Percentiles rank a stretch among this genome's conserved stretches.
Evolutionary conservation across 1,140 invertebrate genomes (phyloP).

Genomic region (Schlechtendalia chinensis): DNA sequence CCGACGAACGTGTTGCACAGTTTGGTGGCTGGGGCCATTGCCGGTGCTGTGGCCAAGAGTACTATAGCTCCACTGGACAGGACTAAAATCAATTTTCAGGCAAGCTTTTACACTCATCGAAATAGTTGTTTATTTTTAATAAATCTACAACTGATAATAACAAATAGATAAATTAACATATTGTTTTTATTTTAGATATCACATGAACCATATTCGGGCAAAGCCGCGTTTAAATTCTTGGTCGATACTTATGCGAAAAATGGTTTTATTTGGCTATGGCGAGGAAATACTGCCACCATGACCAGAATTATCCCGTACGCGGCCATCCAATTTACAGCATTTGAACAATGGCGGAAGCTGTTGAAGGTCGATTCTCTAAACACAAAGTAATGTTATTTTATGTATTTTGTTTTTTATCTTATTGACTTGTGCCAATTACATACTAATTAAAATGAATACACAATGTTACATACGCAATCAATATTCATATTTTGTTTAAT

Average conservation of each 20-base stretch:
- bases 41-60: constrained; percentile 94
- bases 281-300: constrained; percentile 98
- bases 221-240: constrained; percentile 77
- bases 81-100: constrained; percentile 98
- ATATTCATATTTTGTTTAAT: neutral
- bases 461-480: neutral
- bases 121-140: constrained; percentile 2
- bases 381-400: constrained; percentile 24
- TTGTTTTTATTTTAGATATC: constrained; percentile 57
- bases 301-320: constrained; percentile 94
- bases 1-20: constrained; percentile 66
- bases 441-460: neutral
- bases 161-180: constrained; percentile 16
- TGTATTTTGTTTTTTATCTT: neutral
- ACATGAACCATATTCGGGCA: constrained; percentile 75
- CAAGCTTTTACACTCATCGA: constrained; percentile 54
- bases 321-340: constrained; percentile 93
- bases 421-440: neutral
- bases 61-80: constrained; percentile 94
- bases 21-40: constrained; percentile 76
- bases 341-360: constrained; percentile 92
- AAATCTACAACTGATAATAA: neutral
- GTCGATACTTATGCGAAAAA: constrained; percentile 67
- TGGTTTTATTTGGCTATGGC: constrained; percentile 82
- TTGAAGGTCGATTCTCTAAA: constrained; percentile 65